phyloP scores from a whole-genome alignment of 1,140 invertebrate species.

The Heliconius hewitsoni region DNA sequence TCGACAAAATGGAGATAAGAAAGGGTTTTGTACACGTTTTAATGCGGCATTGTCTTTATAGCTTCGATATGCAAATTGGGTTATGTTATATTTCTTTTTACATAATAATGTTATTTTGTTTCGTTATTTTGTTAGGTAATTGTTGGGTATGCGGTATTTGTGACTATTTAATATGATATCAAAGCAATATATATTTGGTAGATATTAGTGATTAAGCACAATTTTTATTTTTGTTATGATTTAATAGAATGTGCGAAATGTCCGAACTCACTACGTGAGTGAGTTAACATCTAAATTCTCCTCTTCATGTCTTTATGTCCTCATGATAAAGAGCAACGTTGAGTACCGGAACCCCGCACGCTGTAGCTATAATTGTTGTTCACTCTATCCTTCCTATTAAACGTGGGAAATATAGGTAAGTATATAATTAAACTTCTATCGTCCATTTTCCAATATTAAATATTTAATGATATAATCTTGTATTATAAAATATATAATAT shows the following conservation, averaged over 20 bases:
- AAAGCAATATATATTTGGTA: neutral
- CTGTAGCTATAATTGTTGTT: no score
- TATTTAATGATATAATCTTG: no score
- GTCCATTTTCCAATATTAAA: no score
- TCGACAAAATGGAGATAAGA: conserved; percentile 54
- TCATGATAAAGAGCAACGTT: no score
- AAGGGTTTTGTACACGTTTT: conserved; percentile 61
- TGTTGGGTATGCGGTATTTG: neutral
- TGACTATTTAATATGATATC: neutral
- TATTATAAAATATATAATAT: no score
- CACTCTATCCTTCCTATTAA: no score
- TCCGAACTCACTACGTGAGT: no score
- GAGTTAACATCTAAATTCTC: no score
- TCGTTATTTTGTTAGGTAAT: conserved; percentile 10
- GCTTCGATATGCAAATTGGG: conserved; percentile 56
- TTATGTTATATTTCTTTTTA: conserved; percentile 41
- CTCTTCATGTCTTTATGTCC: no score
- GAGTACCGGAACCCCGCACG: no score
- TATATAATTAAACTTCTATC: no score
- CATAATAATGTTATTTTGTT: conserved; percentile 35
- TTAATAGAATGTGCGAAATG: neutral
- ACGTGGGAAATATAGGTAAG: no score
- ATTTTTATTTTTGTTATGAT: neutral
- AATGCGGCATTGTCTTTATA: conserved; percentile 61
- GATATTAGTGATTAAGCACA: neutral